These are phyloP conservation scores for Tinamus guttatus DNA, from an alignment of 2,113 vertebrate genomes.

Conservation along the genomic window DNA sequence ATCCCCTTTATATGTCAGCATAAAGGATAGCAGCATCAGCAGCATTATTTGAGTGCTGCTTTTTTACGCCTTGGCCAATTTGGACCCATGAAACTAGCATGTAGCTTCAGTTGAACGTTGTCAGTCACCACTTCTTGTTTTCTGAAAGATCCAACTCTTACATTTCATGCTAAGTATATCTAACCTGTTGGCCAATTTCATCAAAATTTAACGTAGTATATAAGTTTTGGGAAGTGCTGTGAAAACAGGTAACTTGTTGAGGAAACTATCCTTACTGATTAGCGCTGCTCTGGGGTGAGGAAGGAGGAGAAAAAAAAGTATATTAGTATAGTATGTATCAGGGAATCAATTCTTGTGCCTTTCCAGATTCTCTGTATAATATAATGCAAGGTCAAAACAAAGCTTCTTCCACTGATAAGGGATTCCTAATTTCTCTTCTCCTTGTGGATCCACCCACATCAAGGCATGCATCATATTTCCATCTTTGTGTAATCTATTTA, in stretches of 20 bases:
- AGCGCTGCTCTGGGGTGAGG: not conserved
- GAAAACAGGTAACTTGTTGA: not conserved
- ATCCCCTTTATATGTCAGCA: slow-evolving; percentile 2
- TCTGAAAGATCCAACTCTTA: not conserved
- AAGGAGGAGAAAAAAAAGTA: not conserved
- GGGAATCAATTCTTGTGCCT: not conserved
- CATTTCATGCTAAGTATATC: not conserved
- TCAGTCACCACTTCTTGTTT: not conserved
- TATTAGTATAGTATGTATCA: not conserved
- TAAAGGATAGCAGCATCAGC: not conserved
- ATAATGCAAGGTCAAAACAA: not conserved
- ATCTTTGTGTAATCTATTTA: not conserved
- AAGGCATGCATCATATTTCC: not conserved
- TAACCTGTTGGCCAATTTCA: not conserved
- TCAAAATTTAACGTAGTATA: not conserved
- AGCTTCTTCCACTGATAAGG: not conserved
- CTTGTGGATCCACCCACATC: not conserved
- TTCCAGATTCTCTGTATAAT: not conserved
- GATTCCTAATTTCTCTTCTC: not conserved
- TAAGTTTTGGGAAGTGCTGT: not conserved
- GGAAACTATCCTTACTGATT: not conserved
- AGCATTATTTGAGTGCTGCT: slow-evolving; percentile 3
- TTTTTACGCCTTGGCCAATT: not conserved
- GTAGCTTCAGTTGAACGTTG: not conserved
- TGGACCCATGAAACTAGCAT: not conserved